Percentiles rank a stretch among this genome's conserved stretches.
These are phyloP conservation scores for Achroia grisella DNA, from an alignment of 1,140 invertebrate genomes.

Conservation along the genomic window DNA sequence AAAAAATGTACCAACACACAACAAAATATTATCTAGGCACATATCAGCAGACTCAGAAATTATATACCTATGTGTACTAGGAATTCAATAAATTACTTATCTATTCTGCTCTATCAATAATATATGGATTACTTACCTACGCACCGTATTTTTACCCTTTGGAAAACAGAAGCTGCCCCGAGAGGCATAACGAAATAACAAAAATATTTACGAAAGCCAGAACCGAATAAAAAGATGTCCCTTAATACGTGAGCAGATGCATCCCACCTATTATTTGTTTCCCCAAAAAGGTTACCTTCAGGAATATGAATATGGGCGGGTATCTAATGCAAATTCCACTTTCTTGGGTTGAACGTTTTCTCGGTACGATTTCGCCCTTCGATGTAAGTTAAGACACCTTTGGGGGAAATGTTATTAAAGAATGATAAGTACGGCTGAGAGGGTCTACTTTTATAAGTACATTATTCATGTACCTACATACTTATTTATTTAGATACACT, in stretches of 20 bases:
- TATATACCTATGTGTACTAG: neutral
- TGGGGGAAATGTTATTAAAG: conserved; percentile 50
- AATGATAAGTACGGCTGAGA: conserved; percentile 31
- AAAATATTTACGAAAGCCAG: conserved; percentile 66
- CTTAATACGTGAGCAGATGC: conserved; percentile 62
- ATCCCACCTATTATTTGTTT: conserved; percentile 65
- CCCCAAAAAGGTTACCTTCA: conserved; percentile 41
- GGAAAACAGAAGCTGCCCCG: conserved; percentile 18
- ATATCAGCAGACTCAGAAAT: neutral
- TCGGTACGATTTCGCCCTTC: conserved; percentile 32
- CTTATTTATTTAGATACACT: too few relatives aligned
- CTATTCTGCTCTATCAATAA: conserved; percentile 23
- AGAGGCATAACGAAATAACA: conserved; percentile 42
- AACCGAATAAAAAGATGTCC: conserved; percentile 66
- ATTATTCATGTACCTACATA: too few relatives aligned
- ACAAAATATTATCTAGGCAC: neutral
- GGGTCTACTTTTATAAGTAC: neutral
- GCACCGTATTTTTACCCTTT: conserved; percentile 22
- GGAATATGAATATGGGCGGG: conserved; percentile 39
- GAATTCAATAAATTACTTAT: neutral
- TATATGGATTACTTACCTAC: conserved; percentile 29
- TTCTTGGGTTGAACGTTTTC: conserved; percentile 26
- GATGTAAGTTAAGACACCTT: conserved; percentile 32
- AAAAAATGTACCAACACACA: too few relatives aligned
- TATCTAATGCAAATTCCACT: conserved; percentile 58